Percentiles rank a stretch among this genome's conserved stretches.
These are phyloP conservation scores for Drosophila mettleri DNA, from an alignment of 2,888 invertebrate species.

Conservation along the genomic window DNA sequence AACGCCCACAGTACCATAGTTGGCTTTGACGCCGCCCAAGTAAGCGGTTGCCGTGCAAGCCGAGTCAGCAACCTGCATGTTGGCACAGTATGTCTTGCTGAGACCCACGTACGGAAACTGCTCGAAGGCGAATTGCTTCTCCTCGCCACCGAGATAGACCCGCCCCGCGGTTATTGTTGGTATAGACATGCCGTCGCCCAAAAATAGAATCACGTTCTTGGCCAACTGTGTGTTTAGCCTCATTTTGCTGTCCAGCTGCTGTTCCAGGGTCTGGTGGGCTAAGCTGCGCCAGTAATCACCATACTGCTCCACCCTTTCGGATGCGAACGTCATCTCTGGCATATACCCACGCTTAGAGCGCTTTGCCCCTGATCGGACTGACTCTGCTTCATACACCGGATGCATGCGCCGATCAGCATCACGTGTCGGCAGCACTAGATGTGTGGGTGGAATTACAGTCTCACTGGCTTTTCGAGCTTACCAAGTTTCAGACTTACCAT, in stretches of 20 bases:
- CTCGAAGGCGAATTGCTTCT: slow-evolving; percentile 90
- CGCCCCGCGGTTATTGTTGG: slow-evolving; percentile 92
- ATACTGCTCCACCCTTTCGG: slow-evolving; percentile 72
- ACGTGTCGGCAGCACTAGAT: slow-evolving; percentile 26
- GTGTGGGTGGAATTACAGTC: slow-evolving; percentile 4
- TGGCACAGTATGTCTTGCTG: slow-evolving; percentile 92
- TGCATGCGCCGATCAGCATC: slow-evolving; percentile 81
- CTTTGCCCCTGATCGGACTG: not conserved
- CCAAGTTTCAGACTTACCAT: slow-evolving; percentile 46
- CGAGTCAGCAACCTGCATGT: slow-evolving; percentile 92
- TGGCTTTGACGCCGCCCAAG: slow-evolving; percentile 91
- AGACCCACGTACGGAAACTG: slow-evolving; percentile 91
- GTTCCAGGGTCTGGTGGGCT: slow-evolving; percentile 85
- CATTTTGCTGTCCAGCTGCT: slow-evolving; percentile 82
- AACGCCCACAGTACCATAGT: slow-evolving; percentile 91
- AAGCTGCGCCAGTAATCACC: slow-evolving; percentile 85
- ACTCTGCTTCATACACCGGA: slow-evolving; percentile 61
- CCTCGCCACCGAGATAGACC: slow-evolving; percentile 92
- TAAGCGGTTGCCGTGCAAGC: slow-evolving; percentile 94
- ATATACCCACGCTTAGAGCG: slow-evolving; percentile 77
- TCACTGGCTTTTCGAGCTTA: not conserved
- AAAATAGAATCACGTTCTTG: slow-evolving; percentile 89
- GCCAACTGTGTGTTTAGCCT: slow-evolving; percentile 84
- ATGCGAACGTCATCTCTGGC: slow-evolving; percentile 79
- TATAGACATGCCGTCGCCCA: slow-evolving; percentile 95